These are phyloP conservation scores for Iphiclides podalirius DNA, from an alignment of 2,888 invertebrate species.

Conservation along the genomic window DNA sequence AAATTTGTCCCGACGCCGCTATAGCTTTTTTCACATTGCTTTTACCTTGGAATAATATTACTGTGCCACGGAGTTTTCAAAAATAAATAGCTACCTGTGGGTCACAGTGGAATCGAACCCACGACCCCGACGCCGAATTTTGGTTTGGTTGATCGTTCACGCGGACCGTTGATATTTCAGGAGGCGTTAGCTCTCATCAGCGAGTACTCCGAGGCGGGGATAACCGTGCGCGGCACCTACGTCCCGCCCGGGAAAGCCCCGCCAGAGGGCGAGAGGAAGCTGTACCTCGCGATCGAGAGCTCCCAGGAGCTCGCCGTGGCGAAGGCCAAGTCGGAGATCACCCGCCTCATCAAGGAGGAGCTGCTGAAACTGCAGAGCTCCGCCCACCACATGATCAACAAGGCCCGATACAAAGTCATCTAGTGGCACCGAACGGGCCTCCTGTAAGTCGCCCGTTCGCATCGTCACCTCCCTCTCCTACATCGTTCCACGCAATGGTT, in stretches of 20 bases:
- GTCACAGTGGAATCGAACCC: too few species aligned
- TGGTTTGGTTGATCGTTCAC: too few species aligned
- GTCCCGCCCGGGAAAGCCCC: slow-evolving; percentile 93
- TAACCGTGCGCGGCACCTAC: slow-evolving; percentile 98
- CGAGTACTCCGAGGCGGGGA: slow-evolving; percentile 99
- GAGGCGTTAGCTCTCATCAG: slow-evolving; percentile 98
- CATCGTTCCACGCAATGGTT: too few species aligned
- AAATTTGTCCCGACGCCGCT: too few species aligned
- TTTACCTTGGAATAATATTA: too few species aligned
- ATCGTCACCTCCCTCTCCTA: too few species aligned
- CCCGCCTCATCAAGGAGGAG: slow-evolving; percentile 98
- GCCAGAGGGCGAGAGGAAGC: slow-evolving; percentile 95
- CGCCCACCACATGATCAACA: slow-evolving; percentile 92
- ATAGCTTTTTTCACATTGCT: too few species aligned
- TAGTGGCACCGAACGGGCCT: slow-evolving; percentile 31
- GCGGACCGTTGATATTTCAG: slow-evolving; percentile 73
- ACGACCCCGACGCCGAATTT: too few species aligned
- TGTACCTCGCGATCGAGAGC: slow-evolving; percentile 99
- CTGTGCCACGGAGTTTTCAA: too few species aligned
- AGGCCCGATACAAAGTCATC: slow-evolving; percentile 95
- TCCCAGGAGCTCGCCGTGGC: slow-evolving; percentile 97
- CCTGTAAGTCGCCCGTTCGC: slow-evolving; percentile 6
- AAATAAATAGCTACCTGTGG: neutral
- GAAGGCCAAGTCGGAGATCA: slow-evolving; percentile 98
- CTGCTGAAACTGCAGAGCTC: slow-evolving; percentile 94